A percentile compares a stretch with the other conserved stretches of the same genome.
These are phyloP conservation scores for Noctua fimbriata DNA, from an alignment of 2,888 invertebrate species.

Conservation along the genomic window DNA sequence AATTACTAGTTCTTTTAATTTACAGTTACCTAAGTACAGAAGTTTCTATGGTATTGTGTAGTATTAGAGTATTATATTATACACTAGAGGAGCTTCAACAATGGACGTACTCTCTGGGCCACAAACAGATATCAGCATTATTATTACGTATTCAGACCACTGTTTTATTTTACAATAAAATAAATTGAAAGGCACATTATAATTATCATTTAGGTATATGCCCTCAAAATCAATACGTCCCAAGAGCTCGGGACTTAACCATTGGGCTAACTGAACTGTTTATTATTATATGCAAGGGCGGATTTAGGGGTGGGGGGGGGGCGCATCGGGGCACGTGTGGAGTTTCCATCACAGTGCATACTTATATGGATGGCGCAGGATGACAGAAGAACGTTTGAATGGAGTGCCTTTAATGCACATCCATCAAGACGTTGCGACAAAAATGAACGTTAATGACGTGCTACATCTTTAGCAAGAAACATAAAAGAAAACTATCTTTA, in stretches of 20 bases:
- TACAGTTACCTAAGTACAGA: slow-evolving; percentile 40
- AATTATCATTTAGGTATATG: slow-evolving; percentile 43
- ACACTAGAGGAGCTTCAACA: slow-evolving; percentile 18
- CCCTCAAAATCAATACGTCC: not conserved
- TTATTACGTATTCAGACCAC: slow-evolving; percentile 15
- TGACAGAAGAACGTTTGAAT: no score
- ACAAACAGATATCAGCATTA: slow-evolving; percentile 49
- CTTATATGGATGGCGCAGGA: no score
- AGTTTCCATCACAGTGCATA: no score
- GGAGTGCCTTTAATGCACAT: no score
- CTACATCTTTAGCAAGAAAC: no score
- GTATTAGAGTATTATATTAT: slow-evolving; percentile 60
- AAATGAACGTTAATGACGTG: no score
- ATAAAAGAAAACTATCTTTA: no score
- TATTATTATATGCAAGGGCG: not conserved
- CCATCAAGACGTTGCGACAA: no score
- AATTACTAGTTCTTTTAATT: slow-evolving; percentile 47
- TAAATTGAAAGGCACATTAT: slow-evolving; percentile 47
- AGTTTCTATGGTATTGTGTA: slow-evolving; percentile 47
- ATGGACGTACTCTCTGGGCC: slow-evolving; percentile 39
- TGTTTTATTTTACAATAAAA: slow-evolving; percentile 36
- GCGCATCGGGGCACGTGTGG: no score
- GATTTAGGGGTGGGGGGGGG: no score
- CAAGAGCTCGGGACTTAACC: slow-evolving; percentile 7
- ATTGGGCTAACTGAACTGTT: slow-evolving; percentile 26